These are phyloP conservation scores for Caiman crocodilus DNA, from an alignment of 2,797 vertebrate genomes.

Conservation along the genomic window DNA sequence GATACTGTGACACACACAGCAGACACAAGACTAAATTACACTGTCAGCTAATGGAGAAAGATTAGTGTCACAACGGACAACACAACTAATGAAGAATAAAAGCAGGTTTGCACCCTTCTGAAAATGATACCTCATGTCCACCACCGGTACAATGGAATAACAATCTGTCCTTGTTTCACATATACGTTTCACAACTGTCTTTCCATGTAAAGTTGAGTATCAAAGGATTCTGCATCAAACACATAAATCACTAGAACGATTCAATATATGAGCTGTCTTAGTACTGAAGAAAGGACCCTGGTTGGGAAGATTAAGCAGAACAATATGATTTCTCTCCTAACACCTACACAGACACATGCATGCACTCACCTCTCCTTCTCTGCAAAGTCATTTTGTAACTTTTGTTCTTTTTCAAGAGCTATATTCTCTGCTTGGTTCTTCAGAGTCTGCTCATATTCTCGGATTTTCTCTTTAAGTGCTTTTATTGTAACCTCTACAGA, in stretches of 20 bases:
- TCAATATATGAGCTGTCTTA: slow-evolving; percentile 24
- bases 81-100: slow-evolving; percentile 2
- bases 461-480: slow-evolving; percentile 98
- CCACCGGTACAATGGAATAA: neutral
- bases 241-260: neutral
- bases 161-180: slow-evolving; percentile 31
- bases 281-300: neutral
- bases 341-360: neutral
- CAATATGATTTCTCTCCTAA: neutral
- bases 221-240: slow-evolving; percentile 13
- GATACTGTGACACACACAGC: neutral
- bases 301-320: slow-evolving; percentile 13
- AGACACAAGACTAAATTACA: neutral
- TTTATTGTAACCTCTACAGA: slow-evolving; percentile 97
- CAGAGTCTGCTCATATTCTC: slow-evolving; percentile 97
- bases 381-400: slow-evolving; percentile 97
- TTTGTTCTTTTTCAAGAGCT: slow-evolving; percentile 95
- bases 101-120: slow-evolving; percentile 26
- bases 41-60: neutral
- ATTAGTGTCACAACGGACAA: slow-evolving; percentile 27
- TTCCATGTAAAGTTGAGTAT: slow-evolving; percentile 15
- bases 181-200: neutral
- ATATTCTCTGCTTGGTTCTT: slow-evolving; percentile 97
- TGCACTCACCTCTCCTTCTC: slow-evolving; percentile 94
- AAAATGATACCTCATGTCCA: neutral